phyloP scores from a whole-genome alignment of 2,888 invertebrate species.

The Escarpia spicata region DNA sequence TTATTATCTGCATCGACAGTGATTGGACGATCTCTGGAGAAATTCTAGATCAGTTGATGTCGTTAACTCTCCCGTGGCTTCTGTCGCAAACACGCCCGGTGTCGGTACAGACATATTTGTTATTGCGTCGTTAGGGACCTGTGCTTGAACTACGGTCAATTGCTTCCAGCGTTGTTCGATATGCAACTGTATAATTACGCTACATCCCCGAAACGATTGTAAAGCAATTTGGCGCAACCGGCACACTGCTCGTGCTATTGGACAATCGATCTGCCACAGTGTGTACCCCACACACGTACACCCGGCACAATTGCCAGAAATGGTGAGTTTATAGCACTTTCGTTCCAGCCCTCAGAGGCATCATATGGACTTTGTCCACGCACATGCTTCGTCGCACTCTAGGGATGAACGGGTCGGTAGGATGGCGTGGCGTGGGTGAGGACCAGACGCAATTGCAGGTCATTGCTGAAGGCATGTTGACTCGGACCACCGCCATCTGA shows the following conservation, averaged over 20 bases:
- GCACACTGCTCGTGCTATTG: neutral
- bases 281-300: neutral
- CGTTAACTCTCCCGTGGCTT: neutral
- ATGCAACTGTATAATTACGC: conserved; percentile 13
- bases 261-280: neutral
- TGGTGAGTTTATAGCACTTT: neutral
- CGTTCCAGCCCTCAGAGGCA: neutral
- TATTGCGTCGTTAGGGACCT: neutral
- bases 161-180: neutral
- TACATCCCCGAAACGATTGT: neutral
- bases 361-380: neutral
- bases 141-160: neutral
- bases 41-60: neutral
- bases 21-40: neutral
- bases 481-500: neutral
- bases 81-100: neutral
- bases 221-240: conserved; percentile 5
- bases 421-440: neutral
- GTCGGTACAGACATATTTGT: neutral
- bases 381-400: neutral
- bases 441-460: neutral
- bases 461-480: neutral
- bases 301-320: neutral
- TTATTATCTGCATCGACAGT: neutral
- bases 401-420: neutral